phyloP scores from a whole-genome alignment of 2,113 vertebrate species.

The Bufo bufo region DNA sequence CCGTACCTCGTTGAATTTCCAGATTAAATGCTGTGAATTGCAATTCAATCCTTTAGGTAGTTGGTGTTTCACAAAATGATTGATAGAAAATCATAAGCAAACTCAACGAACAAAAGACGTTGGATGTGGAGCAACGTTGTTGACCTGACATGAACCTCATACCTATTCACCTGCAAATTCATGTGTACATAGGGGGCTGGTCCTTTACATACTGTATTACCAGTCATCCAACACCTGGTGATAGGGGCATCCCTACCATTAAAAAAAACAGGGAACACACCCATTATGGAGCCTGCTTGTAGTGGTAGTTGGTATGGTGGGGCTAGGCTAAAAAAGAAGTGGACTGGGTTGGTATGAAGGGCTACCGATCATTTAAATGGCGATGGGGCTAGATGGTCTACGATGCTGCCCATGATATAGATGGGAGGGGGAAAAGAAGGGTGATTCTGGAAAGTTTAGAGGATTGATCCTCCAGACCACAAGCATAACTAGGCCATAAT shows the following conservation, averaged over 20 bases:
- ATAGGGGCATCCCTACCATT: not conserved
- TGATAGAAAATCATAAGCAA: conserved; percentile 33
- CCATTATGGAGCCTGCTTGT: not conserved
- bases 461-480: too few relatives aligned
- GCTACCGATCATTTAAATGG: too few relatives aligned
- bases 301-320: too few relatives aligned
- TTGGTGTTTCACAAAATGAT: not conserved
- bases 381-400: too few relatives aligned
- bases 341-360: too few relatives aligned
- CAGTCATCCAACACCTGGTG: not conserved
- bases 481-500: too few relatives aligned
- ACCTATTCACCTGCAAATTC: conserved; percentile 10
- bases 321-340: too few relatives aligned
- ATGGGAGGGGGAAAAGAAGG: too few relatives aligned
- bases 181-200: not conserved
- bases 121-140: not conserved
- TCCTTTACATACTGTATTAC: not conserved
- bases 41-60: not conserved
- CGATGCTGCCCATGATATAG: too few relatives aligned
- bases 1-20: not conserved
- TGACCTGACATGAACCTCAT: conserved; percentile 10
- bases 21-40: not conserved
- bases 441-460: too few relatives aligned
- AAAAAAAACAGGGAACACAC: not conserved
- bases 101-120: not conserved